Evolutionary conservation across 2,888 invertebrate species (phyloP), one percentile per base, ranked within the genome.

Genomic region (Parnassius mnemosyne): DNA sequence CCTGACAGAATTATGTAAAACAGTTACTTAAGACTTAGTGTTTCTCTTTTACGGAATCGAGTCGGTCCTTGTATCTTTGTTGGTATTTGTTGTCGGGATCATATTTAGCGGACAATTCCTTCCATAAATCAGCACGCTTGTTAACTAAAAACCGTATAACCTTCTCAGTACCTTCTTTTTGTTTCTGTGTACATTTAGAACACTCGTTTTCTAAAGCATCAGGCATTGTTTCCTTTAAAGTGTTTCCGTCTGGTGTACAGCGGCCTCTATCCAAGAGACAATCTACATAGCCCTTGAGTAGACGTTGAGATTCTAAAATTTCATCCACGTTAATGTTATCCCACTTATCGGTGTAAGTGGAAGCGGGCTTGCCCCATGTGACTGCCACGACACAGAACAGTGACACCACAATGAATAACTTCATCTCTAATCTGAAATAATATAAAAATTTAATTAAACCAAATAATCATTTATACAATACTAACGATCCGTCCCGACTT

Each of bases 161-260:
- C 79, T 94, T 95, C 70, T 95, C 94, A 60, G 94, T 82, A 1
- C 84, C 76, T 1, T 68, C 62, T 66, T 89, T 89, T 65, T 92
- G 92, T 92, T 92, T 93, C 82, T 92, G 68, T 80, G 94, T 95
- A 78, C 96, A 96, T 79, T 95, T 95, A 56, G 84, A 78, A 80
- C 96, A 96, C 57, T 94, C 94, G 46, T 93, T 92, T 69, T 93
- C 92, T 52, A 96, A 78, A 0, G 96, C 96, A 68, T 96, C 96
- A 0, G 96, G 95, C 2, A 96, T 87, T 1, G 92, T 84, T 66
- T 92, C 90, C 63, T 91, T 92, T 1, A 92, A 81, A 68, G 94
- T 93, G 66, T 92, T 92, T 51, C 93, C 95, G 69, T 95, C 95
- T 2, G 94, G 92, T 11, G 95, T 94, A 79, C 95, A 95, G 12